A percentile compares a stretch with the other conserved stretches of the same genome.
phyloP scores from a whole-genome alignment of 2,888 invertebrate species.

The Polyommatus iphigenia region DNA sequence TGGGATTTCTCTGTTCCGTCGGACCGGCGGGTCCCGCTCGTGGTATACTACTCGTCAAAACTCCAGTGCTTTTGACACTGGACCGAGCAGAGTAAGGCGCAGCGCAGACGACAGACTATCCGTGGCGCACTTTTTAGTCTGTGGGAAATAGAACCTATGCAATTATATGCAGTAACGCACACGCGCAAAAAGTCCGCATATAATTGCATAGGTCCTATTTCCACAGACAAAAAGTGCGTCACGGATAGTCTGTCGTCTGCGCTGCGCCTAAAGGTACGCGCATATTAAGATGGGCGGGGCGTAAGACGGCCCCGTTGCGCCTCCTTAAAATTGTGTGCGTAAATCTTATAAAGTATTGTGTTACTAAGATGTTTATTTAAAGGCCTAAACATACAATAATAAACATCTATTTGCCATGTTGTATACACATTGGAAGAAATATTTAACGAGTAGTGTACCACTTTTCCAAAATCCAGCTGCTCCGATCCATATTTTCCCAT shows the following conservation, averaged over 20 bases:
- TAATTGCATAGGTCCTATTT: too few relatives aligned
- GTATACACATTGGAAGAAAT: background rate
- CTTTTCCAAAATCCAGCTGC: background rate
- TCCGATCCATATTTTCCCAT: conserved; percentile 12
- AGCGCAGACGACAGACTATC: too few relatives aligned
- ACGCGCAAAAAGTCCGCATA: too few relatives aligned
- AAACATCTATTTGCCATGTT: background rate
- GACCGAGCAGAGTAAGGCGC: background rate
- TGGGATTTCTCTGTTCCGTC: conserved; percentile 45
- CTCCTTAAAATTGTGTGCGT: background rate
- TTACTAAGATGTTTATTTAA: background rate
- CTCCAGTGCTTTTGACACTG: background rate
- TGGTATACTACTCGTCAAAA: background rate
- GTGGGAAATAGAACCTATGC: too few relatives aligned
- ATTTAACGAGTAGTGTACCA: background rate
- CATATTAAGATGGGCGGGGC: background rate
- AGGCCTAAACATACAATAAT: background rate
- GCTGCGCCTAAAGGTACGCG: too few relatives aligned
- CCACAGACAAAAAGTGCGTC: too few relatives aligned
- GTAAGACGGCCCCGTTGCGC: background rate
- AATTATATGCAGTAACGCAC: too few relatives aligned
- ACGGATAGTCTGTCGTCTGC: too few relatives aligned
- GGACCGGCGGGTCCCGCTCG: conserved; percentile 45
- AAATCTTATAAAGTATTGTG: background rate
- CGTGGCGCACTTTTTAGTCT: too few relatives aligned